Conservation (phyloP, 2,797 vertebrate species). For the Rhinatrema bivittatum region DNA sequence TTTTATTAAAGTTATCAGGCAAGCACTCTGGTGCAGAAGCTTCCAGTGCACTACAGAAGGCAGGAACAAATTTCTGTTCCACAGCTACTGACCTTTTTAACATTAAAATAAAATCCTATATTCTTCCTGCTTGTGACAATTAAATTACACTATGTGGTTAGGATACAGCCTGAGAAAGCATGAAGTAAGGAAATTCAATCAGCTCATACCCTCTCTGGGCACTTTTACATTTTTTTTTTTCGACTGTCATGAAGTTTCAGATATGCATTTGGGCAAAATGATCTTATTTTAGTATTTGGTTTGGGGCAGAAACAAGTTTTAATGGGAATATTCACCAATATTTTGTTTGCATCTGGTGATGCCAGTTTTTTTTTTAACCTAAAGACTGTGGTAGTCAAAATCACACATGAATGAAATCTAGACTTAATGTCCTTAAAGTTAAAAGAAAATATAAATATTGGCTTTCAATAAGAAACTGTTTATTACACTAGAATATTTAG, state of each 20-base stretch:
- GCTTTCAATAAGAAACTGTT: not conserved
- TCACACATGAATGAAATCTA: constrained; percentile 17
- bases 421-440: not conserved
- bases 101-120: constrained; percentile 64
- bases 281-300: constrained; percentile 52
- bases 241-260: constrained; percentile 41
- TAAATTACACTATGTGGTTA: constrained; percentile 54
- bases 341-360: constrained; percentile 6
- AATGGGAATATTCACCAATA: constrained; percentile 9
- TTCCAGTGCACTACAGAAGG: constrained; percentile 38
- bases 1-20: constrained; percentile 54
- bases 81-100: constrained; percentile 56
- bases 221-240: constrained; percentile 58
- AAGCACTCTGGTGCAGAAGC: constrained; percentile 40
- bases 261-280: constrained; percentile 48
- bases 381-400: not conserved
- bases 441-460: not conserved
- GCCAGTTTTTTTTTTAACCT: constrained; percentile 5
- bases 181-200: constrained; percentile 56
- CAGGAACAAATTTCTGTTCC: constrained; percentile 52
- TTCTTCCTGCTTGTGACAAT: constrained; percentile 52
- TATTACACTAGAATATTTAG: too few species aligned
- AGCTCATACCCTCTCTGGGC: constrained; percentile 44
- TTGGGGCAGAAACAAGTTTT: constrained; percentile 24
- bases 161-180: constrained; percentile 51